Conservation (phyloP, 1,140 invertebrate species). For the Colletes gigas region DNA sequence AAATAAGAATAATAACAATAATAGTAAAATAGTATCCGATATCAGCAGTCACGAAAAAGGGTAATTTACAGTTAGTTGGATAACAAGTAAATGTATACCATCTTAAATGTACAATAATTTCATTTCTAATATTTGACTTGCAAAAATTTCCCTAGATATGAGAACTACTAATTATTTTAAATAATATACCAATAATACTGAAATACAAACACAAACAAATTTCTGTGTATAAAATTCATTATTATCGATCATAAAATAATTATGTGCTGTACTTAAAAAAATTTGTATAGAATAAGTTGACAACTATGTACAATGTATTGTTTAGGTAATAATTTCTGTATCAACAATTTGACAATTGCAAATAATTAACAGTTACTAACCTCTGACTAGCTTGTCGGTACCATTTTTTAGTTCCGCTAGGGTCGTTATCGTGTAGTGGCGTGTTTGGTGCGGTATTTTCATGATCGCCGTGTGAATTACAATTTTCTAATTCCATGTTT, state of each 20-base stretch:
- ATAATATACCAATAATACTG: neutral
- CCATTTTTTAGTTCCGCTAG: constrained; percentile 71
- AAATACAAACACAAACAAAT: neutral
- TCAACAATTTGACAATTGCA: neutral
- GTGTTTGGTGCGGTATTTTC: constrained; percentile 41
- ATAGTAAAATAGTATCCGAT: too few relatives aligned
- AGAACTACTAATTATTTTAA: neutral
- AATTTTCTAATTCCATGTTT: constrained; percentile 72
- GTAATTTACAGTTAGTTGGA: too few relatives aligned
- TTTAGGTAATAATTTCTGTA: neutral
- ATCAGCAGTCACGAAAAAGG: too few relatives aligned
- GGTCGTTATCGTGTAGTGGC: constrained; percentile 66
- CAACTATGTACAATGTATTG: too few relatives aligned
- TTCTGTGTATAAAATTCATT: neutral
- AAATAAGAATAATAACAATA: too few relatives aligned
- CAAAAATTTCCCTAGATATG: too few relatives aligned
- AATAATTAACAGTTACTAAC: constrained; percentile 49
- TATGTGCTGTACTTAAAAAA: too few relatives aligned
- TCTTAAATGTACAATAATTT: too few relatives aligned
- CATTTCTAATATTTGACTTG: too few relatives aligned
- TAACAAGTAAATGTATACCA: too few relatives aligned
- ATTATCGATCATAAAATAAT: too few relatives aligned
- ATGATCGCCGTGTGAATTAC: constrained; percentile 62
- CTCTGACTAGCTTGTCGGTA: constrained; percentile 74
- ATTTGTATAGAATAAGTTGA: too few relatives aligned